phyloP scores from a whole-genome alignment of 2,113 vertebrate species.

The Phyllostomus hastatus region DNA sequence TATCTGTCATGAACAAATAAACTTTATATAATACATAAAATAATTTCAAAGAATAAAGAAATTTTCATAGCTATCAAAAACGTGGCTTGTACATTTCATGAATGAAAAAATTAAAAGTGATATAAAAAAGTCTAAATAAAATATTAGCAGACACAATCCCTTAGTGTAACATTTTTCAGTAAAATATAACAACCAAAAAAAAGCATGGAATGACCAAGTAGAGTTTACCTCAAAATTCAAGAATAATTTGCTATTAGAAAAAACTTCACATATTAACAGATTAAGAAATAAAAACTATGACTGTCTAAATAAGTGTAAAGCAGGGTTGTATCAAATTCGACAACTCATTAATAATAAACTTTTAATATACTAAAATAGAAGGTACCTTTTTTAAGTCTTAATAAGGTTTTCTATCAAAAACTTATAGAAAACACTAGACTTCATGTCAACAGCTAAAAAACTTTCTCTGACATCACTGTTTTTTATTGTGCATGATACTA shows the following conservation, averaged over 20 bases:
- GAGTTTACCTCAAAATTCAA: slow-evolving; percentile 22
- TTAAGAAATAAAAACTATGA: not conserved
- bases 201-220: not conserved
- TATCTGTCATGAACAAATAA: not conserved
- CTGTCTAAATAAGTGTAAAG: not conserved
- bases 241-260: not conserved
- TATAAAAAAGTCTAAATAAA: not conserved
- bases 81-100: not conserved
- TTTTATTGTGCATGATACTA: not conserved
- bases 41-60: not conserved
- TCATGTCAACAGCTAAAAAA: not conserved
- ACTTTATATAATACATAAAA: not conserved
- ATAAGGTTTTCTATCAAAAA: slow-evolving; percentile 16
- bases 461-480: not conserved
- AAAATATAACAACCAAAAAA: not conserved
- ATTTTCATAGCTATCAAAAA: not conserved
- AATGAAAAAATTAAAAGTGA: not conserved
- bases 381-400: not conserved
- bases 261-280: not conserved
- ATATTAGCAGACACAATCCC: not conserved
- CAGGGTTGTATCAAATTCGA: not conserved
- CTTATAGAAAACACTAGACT: not conserved
- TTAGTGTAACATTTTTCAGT: not conserved
- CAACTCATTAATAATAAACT: not conserved
- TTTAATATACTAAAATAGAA: not conserved